Evolutionary conservation across 2,888 invertebrate species (phyloP), one percentile per base, ranked within the genome.

Genomic region (Caenorhabditis imperialis): DNA sequence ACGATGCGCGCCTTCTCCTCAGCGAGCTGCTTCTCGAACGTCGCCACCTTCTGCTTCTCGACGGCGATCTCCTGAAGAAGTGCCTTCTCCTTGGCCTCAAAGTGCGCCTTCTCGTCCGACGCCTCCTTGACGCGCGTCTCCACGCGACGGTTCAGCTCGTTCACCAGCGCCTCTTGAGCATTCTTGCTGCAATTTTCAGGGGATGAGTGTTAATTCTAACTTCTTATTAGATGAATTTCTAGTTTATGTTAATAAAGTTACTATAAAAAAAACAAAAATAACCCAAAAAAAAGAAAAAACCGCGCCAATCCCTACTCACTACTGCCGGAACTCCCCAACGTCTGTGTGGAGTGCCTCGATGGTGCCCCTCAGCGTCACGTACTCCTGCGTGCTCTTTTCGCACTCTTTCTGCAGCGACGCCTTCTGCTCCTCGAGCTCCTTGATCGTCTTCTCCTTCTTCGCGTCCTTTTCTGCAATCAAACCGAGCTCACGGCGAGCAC

Each of bases 101-200:
- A 51, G 18, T 54, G 25, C 0, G 25, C 40, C 16, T 57, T 63
- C 30, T 38, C 40, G n/a, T n/a, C 14, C n/a, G 42, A 55, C 20
- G 51, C 2, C 27, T 72, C 57, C 27, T 58, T 40, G 12, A 18
- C n/a, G 10, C 44, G 53, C 14, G 23, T 22, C 27, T 45, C 6
- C 2, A 37, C 50, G 10, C 57, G 48, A 3, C 22, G 16, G 8
- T 48, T 40, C n/a, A 65, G 54, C 5, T 54, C 60, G 0, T 3
- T 22, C 3, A 73, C 50, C 5, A 73, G 20, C 7, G 14, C 27
- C 12, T 73, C 73, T 23, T 73, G 73, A 7, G 53, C 14, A 1
- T 67, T 25, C 42, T 73, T 73, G 60, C 73, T 73, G 65, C n/a
- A 30, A 30, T 30, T 30, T 30, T 30, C 30, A 30, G 30, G n/a